phyloP scores from a whole-genome alignment of 2,797 vertebrate species.

The Zalophus californianus region DNA sequence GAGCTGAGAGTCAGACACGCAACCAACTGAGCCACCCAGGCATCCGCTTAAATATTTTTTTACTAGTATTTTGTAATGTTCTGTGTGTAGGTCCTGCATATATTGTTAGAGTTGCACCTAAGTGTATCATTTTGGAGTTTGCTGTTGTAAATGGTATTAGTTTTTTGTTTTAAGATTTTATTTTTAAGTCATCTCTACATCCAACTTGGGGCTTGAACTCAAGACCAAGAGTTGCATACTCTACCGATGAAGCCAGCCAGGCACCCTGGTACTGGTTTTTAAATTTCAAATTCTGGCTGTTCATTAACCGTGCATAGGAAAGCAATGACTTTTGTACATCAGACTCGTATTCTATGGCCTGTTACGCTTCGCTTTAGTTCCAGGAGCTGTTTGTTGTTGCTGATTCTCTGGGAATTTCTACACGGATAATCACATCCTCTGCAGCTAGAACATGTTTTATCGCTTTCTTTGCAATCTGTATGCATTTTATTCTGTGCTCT shows the following conservation, averaged over 20 bases:
- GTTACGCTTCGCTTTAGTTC: background rate
- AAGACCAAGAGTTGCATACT: no score
- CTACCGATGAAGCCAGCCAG: no score
- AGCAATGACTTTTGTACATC: background rate
- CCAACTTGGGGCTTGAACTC: no score
- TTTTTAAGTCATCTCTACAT: background rate
- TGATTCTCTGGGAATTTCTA: background rate
- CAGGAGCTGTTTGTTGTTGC: background rate
- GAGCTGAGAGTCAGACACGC: no score
- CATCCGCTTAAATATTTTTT: background rate
- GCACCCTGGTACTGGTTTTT: no score
- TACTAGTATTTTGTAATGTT: background rate
- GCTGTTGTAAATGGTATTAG: background rate
- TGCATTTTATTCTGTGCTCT: rapidly evolving
- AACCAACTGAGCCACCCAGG: no score
- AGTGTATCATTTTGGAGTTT: background rate
- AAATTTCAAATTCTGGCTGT: background rate
- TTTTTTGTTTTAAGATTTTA: background rate
- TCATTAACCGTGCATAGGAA: background rate
- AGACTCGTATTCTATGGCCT: background rate
- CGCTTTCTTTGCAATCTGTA: background rate
- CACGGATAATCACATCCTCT: background rate
- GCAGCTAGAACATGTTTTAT: background rate
- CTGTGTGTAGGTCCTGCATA: background rate
- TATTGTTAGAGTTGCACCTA: background rate